Base-by-base conservation (phyloP, 1,140 invertebrate species). In the Ostrea edulis region DNA sequence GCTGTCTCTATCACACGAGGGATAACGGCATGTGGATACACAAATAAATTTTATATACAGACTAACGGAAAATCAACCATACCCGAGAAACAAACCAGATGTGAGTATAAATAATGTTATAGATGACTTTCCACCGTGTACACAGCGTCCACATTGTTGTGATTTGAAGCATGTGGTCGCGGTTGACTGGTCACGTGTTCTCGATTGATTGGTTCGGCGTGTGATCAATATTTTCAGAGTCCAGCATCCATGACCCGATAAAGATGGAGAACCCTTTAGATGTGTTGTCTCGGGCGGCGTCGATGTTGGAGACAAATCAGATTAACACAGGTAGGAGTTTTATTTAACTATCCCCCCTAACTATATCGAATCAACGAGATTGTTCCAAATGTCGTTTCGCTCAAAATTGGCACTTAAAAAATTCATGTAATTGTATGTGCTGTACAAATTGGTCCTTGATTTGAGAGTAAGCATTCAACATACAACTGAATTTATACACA, bases 211-310 rank as follows among this genome's bases (percentile, higher is more conserved):
- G 68, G 68, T 29, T 77, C 29, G 68, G 29, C 68, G 68, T 77
- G 68, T 77, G 68, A 77, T 77, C 68, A 77, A 77, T 77, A 77
- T 77, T 77, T 77, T 77, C 68, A 77, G 68, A 77, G 84, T 84
- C 83, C 88, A 55, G 82, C 65, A 54, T 83, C 65, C 68, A 83
- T 54, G 44, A 53, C 53, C 44, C 52, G 71, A 85, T 55, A 90
- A 52, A 55, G 71, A 92, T 97, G 94, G 98, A 98, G 96, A 97
- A 97, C 89, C 97, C 97, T 86, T 95, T 98, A 93, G 97, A 98
- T 93, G 97, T 98, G 91, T 96, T 98, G 89, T 98, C 97, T 84
- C 96, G 97, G 93, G 98, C 97, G 87, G 98, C 98, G 44, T 98
- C 97, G n/a, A 98, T 98, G 97, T 97, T 98, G 81, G 92, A 94